These are phyloP conservation scores for Argyrosomus japonicus DNA, from an alignment of 2,113 vertebrate genomes.

Conservation along the genomic window DNA sequence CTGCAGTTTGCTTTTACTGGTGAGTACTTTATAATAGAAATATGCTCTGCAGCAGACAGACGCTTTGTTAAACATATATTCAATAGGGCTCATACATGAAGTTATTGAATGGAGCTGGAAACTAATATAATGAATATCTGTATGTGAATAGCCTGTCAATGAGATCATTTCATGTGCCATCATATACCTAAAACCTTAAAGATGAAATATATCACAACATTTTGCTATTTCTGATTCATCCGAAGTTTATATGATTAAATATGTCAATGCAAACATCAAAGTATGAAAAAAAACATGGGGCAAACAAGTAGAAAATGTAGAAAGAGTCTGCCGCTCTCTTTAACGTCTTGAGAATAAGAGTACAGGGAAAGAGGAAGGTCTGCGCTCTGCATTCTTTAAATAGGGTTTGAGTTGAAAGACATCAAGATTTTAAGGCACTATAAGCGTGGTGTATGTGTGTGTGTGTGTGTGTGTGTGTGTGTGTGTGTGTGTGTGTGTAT, in stretches of 20 bases:
- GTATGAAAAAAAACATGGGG: neutral
- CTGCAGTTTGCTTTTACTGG: slow-evolving; percentile 61
- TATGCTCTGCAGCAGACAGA: neutral
- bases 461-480: too few relatives aligned
- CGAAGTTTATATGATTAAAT: neutral
- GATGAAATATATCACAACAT: neutral
- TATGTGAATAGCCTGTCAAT: neutral
- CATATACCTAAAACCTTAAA: neutral
- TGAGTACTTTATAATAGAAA: neutral
- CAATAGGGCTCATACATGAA: neutral
- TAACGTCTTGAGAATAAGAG: neutral
- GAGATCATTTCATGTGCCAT: neutral
- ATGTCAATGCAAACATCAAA: neutral
- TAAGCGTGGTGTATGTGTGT: neutral
- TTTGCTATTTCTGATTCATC: too few relatives aligned
- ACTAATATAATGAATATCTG: neutral
- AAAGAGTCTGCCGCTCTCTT: neutral
- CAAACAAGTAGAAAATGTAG: neutral
- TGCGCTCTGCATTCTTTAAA: slow-evolving; percentile 9
- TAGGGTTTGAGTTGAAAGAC: neutral
- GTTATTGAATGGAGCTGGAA: neutral
- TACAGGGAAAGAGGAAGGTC: neutral
- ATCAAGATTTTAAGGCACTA: neutral
- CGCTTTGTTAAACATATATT: neutral
- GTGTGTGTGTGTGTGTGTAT: slow-evolving; percentile 6